Evolutionary conservation across 2,888 invertebrate genomes (phyloP), one percentile per base, ranked within the genome.

Genomic region (Barypeithes pellucidus): DNA sequence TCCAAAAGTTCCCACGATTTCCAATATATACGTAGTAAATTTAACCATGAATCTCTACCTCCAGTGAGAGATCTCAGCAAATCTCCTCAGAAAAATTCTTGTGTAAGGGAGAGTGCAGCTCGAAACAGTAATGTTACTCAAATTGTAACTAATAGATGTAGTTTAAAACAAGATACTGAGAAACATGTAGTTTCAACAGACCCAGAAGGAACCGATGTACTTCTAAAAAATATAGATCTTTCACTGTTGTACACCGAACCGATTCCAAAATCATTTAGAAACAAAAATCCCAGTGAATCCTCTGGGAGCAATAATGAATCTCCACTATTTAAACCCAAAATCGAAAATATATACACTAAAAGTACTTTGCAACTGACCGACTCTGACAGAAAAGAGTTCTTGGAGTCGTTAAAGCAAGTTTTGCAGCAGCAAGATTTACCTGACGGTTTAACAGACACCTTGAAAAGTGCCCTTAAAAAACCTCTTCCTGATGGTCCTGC

Each of bases 401-500:
- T 73, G 7, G 68, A 72, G 41, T 73, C 73, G 5, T 33, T 76
- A 16, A 73, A 73, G 43, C 60, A 60, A 36, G 66, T 68, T 14
- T 60, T 75, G 41, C 60, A 73, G 7, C 68, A 73, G 4, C 68
- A 73, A 52, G 77, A 76, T 43, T 67, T 68, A 62, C 76, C 75
- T 29, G 62, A 76, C n/a, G 78, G 79, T 73, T 79, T 86, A 70
- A 84, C 90, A 0, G 91, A 91, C 77, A 91, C 91, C 0, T 84
- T 93, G 39, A 91, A 90, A 81, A 89, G 89, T 75, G 92, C 91
- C 16, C 84, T 93, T 52, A 90, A 90, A 81, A 90, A 91, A 77
- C 93, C 93, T 0, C 80, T 93, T 59, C 93, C 93, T 0, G 75
- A 85, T 3, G 93, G 93, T 0, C 93, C 93, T 4, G 92, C 94